A percentile compares a stretch with the other conserved stretches of the same genome.
These are phyloP conservation scores for Hypsibius dujardini DNA, from an alignment of 1,140 invertebrate genomes.

Conservation along the genomic window DNA sequence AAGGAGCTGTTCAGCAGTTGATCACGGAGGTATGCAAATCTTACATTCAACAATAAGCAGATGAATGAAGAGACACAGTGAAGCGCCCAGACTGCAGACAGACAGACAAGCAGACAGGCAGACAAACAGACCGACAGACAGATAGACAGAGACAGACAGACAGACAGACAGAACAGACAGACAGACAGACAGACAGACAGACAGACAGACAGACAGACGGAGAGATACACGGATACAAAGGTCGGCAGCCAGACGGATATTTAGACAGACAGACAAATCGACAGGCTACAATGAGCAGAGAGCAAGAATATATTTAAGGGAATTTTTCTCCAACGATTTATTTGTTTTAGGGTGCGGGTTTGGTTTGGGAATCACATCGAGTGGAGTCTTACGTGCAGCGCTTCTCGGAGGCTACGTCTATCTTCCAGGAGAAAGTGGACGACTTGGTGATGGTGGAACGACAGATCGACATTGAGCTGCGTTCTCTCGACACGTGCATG, in stretches of 20 bases:
- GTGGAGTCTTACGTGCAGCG: slow-evolving; percentile 90
- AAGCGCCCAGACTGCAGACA: too few species aligned
- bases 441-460: slow-evolving; percentile 83
- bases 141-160: too few species aligned
- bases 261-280: too few species aligned
- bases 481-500: slow-evolving; percentile 78
- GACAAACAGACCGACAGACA: too few species aligned
- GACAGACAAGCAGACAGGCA: too few species aligned
- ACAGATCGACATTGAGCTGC: slow-evolving; percentile 85
- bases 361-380: slow-evolving; percentile 98
- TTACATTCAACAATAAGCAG: too few species aligned
- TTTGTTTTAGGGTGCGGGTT: slow-evolving; percentile 49
- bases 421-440: slow-evolving; percentile 91
- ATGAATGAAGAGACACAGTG: too few species aligned
- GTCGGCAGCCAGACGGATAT: too few species aligned
- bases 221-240: too few species aligned
- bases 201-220: too few species aligned
- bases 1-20: slow-evolving; percentile 69
- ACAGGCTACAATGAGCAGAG: slow-evolving; percentile 16
- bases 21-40: slow-evolving; percentile 59
- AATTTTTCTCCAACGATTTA: slow-evolving; percentile 19
- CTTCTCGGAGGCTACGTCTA: slow-evolving; percentile 76
- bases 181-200: too few species aligned
- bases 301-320: slow-evolving; percentile 18
- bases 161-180: too few species aligned